Evolutionary conservation across 1,140 invertebrate species (phyloP), one percentile per base, ranked within the genome.

Genomic region (Ceratosolen fusciceps): DNA sequence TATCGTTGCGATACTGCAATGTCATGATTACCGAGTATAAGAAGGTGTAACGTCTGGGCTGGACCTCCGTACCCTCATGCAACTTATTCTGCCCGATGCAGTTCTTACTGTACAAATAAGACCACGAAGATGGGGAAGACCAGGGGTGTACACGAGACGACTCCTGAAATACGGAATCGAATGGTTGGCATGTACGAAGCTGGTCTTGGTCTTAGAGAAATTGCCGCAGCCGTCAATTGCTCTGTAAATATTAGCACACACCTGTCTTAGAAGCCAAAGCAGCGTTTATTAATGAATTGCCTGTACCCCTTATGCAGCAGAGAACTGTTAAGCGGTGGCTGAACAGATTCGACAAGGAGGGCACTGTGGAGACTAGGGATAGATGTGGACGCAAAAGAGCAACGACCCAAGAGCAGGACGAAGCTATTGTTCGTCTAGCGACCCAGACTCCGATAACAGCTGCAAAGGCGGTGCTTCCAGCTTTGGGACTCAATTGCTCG

Each of bases 171-270:
- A 37, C 82, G 90, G 70, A 90, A 90, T 81, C 86, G 89, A 34
- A 90, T 90, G 89, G 88, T 90, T 2, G 90, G 90, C 62, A 90
- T 90, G 90, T 90, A 88, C 62, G 89, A 90, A 81, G 90, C 90
- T 47, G 89, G 90, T 68, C 81, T 90, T 16, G 88, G 88, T 2
- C 78, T 90, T 5, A 79, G 88, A 26, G 89, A 90, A 77, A 90
- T 90, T 70, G 88, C 90, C 16, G 86, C 84, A 1, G 90, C 90
- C 0, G 82, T 90, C 8, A 90, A 90, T 84, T 90, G 89, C 74
- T 90, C 89, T 56, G 89, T 89, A 85, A 84, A 24, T 58, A 54
- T 37, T 49, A 24, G 60, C 43, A 47, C 14, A 49, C 21, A 8
- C 2, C 1, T 31, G 14, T 34, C 68, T 12, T 12, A 34, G 0